Base-by-base conservation (phyloP, 30 jellyfish, hydroid and myxozoan species). In the Sanderia malayensis region DNA sequence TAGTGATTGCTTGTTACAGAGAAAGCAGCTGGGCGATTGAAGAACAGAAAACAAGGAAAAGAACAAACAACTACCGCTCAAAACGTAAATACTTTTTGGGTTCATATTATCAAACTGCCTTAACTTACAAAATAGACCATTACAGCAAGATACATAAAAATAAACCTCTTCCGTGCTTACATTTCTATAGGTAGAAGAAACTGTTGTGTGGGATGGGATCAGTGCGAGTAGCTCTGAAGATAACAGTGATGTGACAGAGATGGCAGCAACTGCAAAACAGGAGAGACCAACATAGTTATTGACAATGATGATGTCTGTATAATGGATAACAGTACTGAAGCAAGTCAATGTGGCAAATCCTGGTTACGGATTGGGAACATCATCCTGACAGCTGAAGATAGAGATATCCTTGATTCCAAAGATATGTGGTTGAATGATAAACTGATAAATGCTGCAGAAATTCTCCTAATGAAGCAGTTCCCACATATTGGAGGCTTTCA, bases 391-490 rank as follows among this genome's bases (percentile, higher is more conserved):
- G 47, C 45, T 7, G 45, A 30, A 9, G 72, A 60, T 9, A 60
- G 25, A 60, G 72, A 20, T 7, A 60, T 60, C 4, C 19, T 60
- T 10, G 23, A 6, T 4, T 60, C 72, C 15, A 30, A 60, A 30
- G 72, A 60, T 30, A 60, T 60, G 52, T 60, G 72, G 55, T 60
- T 60, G 22, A 60, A 60, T 60, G 46, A 60, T 23, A 25, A 9
- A 4, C 19, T 60, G 55, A 13, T 60, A 10, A 60, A 30, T 60
- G 72, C 72, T 7, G 72, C 72, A 60, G 55, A 60, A 25, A 2
- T 7, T 19, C 72, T 60, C 47, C 8, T 60, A 30, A 60, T 2
- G 23, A 30, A 25, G 47, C 45, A 60, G 19, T 60, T 18, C 19
- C 46, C 72, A 18, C 72, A 60, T 60, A 25, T 60, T 30, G 47